Evolutionary conservation across 30 jellyfish, hydroid and myxozoan species (phyloP), one percentile per base, ranked within the genome.

Genomic region (Cassiopea andromeda): DNA sequence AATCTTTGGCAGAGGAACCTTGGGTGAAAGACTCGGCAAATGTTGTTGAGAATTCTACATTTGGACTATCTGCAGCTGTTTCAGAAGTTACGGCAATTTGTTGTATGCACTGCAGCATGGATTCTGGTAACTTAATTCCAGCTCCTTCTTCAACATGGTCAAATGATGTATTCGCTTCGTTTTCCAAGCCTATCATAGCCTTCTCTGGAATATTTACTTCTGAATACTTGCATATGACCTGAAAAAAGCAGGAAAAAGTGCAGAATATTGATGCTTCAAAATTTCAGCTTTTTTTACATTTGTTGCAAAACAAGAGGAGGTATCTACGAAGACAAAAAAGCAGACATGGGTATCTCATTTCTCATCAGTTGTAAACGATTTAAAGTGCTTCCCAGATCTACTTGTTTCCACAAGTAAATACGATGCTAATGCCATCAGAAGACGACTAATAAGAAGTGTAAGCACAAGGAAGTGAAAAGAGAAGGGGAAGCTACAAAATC

Each of bases 1-100:
- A 13, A 17, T 50, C 82, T 54, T 60, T 44, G 44, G 90, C 48
- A 46, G 78, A 46, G 2, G 48, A 38, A 7, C 67, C 82, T 68
- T 81, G 90, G 19, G 67, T 69, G 67, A 81, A 50, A 60, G 90
- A 81, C 72, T 81, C 57, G 1, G 90, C 90, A 81, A 81, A 81
- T 70, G 66, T 75, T 19, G 90, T 67, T 46, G 90, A 64, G 54
- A 81, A 81, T 54, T 81, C 90, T 1, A 81, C 81, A 67, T 81
- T 81, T 48, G 54, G 75, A 47, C 50, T 57, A 8, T 81, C n/a
- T 47, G 44, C 17, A 27, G n/a, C 80, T 8, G 81, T 13, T 7
- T 69, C 80, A 45, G 7, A 10, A 17, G 67, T 10, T 43, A 46
- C 61, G 13, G 73, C 49, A 2, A 81, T 46, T 12, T 49, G 73